These are phyloP conservation scores for Tuberolachnus salignus DNA, from an alignment of 2,888 invertebrate species.

Conservation along the genomic window DNA sequence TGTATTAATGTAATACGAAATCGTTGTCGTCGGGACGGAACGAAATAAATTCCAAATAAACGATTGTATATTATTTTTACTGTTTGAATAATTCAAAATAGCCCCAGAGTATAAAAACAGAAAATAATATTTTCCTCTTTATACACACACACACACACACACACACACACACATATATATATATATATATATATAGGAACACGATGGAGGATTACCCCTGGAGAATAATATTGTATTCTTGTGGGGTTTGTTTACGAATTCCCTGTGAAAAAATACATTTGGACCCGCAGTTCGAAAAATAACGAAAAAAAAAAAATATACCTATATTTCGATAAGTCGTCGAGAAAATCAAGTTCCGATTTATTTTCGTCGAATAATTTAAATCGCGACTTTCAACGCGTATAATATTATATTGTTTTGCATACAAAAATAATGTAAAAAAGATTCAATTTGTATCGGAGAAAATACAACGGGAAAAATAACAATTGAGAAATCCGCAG, in stretches of 20 bases:
- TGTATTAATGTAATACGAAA: not conserved
- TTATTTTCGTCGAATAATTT: constrained; percentile 15
- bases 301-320: not conserved
- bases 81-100: constrained; percentile 23
- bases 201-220: constrained; percentile 14
- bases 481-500: too few species aligned
- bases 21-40: not conserved
- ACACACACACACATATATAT: too few species aligned
- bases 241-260: not conserved
- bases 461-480: too few species aligned
- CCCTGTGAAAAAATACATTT: constrained; percentile 16
- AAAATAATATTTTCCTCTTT: constrained; percentile 30
- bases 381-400: constrained; percentile 17
- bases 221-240: constrained; percentile 25
- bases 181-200: not conserved
- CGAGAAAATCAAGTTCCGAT: constrained; percentile 31
- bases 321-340: not conserved
- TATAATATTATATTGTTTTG: not conserved
- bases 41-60: constrained; percentile 1
- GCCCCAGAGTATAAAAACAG: not conserved
- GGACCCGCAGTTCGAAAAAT: constrained; percentile 18
- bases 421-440: not conserved
- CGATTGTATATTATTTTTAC: constrained; percentile 18
- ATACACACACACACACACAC: too few species aligned
- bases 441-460: not conserved